These are phyloP conservation scores for Scytalopus superciliaris DNA, from an alignment of 2,113 vertebrate species.

Conservation along the genomic window DNA sequence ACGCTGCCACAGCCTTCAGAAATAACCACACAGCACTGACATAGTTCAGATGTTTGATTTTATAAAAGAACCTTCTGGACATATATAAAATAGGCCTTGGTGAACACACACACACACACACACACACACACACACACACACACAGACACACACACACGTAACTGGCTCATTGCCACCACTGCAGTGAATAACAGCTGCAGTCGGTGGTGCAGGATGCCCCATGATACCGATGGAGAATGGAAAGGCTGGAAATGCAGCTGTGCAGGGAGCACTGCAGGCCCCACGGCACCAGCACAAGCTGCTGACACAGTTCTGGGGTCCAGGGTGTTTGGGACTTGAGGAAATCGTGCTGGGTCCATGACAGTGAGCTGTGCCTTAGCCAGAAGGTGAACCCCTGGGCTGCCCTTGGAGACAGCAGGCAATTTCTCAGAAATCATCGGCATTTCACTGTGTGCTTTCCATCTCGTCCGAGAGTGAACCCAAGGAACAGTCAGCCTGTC, in stretches of 20 bases:
- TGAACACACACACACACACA: neutral
- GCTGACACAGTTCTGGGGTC: neutral
- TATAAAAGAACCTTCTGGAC: neutral
- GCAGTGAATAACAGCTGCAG: accelerated
- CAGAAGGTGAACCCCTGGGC: neutral
- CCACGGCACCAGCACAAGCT: neutral
- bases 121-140: too few relatives aligned
- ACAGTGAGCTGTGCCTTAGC: neutral
- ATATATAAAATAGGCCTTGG: neutral
- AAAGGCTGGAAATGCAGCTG: neutral
- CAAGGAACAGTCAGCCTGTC: neutral
- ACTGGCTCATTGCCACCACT: accelerated
- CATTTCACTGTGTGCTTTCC: neutral
- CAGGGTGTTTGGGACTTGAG: neutral
- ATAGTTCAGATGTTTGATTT: neutral
- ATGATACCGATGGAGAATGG: accelerated
- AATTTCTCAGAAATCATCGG: neutral
- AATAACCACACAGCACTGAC: neutral
- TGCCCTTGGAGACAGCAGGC: neutral
- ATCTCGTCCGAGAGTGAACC: accelerated
- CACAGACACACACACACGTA: too few relatives aligned
- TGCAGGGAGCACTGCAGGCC: neutral
- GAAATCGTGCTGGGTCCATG: neutral
- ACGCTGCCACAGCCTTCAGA: neutral
- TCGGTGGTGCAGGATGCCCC: accelerated